Base-by-base conservation (phyloP, 2,797 vertebrate genomes). In the Pogonophryne albipinna region DNA sequence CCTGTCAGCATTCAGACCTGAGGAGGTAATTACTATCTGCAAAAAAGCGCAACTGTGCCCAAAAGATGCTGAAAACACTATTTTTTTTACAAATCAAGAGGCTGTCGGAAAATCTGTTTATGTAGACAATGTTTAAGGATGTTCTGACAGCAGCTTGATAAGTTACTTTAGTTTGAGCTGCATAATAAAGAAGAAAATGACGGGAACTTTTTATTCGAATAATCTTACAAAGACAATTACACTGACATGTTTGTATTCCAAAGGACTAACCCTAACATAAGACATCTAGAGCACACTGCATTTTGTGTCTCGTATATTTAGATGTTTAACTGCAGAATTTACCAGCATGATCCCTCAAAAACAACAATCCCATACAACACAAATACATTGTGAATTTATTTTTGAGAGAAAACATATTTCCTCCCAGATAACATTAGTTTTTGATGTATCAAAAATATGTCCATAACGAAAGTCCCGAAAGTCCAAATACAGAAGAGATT, bases 61-160 rank as follows among this genome's bases (percentile, higher is more conserved):
- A 56, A 79, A 79, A 85, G 68, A 87, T 78, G 81, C 79, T 82
- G 81, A 82, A 90, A 87, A 79, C 72, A 76, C 78, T 78, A 4
- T 4, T 55, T 27, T 78, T 78, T 82, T 60, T 82, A 66, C 19
- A 78, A 80, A 82, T 82, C 71, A 75, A 58, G 56, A 45, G 19
- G 58, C 79, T 61, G 23, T 53, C 27, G 57, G 53, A 78, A 80
- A 88, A 88, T 85, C 57, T 89, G 85, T 78, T 90, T 78, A 74
- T 58, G 62, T 74, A 53, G 61, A 78, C 72, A 70, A 83, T 69
- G 65, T 71, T 47, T 41, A 56, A 60, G 65, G 47, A 82, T 79
- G 77, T 83, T 78, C 67, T 84, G 72, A 76, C 78, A 84, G 74
- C 60, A 53, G 69, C 41, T 56, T 60, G 63, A 78, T 78, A 82